A percentile compares a stretch with the other conserved stretches of the same genome.
phyloP scores from a whole-genome alignment of 23 tunicate species.

The Ciona savignyi region DNA sequence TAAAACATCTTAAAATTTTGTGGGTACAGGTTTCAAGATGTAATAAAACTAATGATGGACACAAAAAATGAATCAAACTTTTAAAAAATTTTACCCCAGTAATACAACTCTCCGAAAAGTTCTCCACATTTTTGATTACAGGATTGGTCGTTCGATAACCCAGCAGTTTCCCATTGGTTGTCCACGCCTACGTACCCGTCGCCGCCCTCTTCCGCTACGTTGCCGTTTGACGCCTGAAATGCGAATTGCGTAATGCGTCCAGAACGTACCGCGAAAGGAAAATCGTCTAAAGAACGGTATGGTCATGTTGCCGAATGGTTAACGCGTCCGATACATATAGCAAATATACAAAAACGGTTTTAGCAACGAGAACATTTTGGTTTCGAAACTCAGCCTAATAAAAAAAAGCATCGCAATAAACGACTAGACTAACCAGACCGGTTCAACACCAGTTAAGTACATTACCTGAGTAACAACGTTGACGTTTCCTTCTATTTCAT shows the following conservation, averaged over 20 bases:
- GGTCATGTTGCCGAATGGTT: no score
- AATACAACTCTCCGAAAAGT: constrained; percentile 18
- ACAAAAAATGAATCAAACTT: not conserved
- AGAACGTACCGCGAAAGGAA: no score
- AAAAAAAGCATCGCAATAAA: not conserved
- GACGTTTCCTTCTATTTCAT: constrained; percentile 8
- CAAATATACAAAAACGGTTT: no score
- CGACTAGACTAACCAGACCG: not conserved
- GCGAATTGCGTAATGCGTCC: no score
- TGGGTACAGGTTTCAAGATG: not conserved
- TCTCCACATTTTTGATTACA: constrained; percentile 20
- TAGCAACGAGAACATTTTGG: no score
- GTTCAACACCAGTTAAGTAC: not conserved
- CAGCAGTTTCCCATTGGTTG: constrained; percentile 31
- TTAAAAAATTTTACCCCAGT: constrained; percentile 2
- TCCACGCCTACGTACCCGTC: constrained; percentile 17
- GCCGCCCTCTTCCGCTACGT: constrained; percentile 12
- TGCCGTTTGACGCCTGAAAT: constrained; percentile 20
- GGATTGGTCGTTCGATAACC: constrained; percentile 1
- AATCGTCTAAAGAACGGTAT: no score
- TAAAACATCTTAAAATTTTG: not conserved
- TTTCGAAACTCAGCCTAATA: no score
- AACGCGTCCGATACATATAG: no score
- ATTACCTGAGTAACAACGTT: constrained; percentile 16
- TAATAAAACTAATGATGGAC: no score